Base-by-base conservation (phyloP, 2,113 vertebrate genomes). In the Mirza zaza region DNA sequence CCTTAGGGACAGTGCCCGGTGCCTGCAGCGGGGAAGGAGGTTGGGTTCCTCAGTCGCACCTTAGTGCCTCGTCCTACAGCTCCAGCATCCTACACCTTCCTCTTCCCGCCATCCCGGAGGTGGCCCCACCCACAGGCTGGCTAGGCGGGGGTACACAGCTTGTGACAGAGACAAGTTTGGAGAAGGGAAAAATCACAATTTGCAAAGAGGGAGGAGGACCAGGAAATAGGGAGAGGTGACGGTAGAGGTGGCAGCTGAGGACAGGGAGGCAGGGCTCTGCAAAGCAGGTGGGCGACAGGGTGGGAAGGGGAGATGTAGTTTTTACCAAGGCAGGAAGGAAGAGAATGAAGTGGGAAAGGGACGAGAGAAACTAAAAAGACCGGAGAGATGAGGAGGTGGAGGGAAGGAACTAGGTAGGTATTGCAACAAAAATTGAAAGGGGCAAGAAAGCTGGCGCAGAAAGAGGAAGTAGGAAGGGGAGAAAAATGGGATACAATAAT, bases 251-350 rank as follows among this genome's bases (percentile, higher is more conserved):
- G 45, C 71, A 76, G 55, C n/a, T 10, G 27, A 14, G 61, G 67
- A 63, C 52, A 59, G 32, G 67, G 34, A 71, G 83, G 11, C 48
- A 48, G 81, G 27, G n/a, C n/a, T 90, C 65, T 13, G 20, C 25
- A 61, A 50, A 75, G 55, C 70, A 81, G 86, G 42, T 0, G 4
- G 68, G 52, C 29, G 36, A 52, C 75, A 61, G 87, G 17, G 57
- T 36, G 36, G 79, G 61, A 55, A 81, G 63, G n/a, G n/a, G 61
- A 87, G 61, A 52, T 14, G 7, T 27, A 52, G 82, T 42, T 75
- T 81, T 89, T 34, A 42, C 50, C n/a, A 68, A 50, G 48, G 48
- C 27, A 88, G 92, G 97, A 94, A 90, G 92, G 68, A 93, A 80
- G 76, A 39, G 79, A 84, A 82, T 8, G 34, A 70, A 77, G 57